Base-by-base conservation (phyloP, 2,888 invertebrate genomes). In the Crematogaster levior region DNA sequence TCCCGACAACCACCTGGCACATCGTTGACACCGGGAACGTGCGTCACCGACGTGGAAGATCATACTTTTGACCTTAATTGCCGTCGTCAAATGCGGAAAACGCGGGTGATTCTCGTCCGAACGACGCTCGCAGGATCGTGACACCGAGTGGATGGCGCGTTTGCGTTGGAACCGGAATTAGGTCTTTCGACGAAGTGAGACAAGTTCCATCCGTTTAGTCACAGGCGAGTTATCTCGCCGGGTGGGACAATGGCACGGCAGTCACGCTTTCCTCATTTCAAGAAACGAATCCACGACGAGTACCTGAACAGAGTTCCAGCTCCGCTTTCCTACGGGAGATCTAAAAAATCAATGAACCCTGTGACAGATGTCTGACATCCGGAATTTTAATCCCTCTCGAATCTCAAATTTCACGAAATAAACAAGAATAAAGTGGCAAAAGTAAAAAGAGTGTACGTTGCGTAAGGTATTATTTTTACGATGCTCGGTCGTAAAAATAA, bases 111-210 rank as follows among this genome's bases (percentile, higher is more conserved):
- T 34, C 24, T 18, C 34, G 34, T 30, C 72, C 60, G 21, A 48
- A 40, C 21, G n/a, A 9, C 21, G 51, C 34, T 18, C 30, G 43
- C 7, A 3, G 21, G 15, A 15, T 60, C 30, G 24, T 10, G 18
- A 48, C 30, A 27, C 15, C 40, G 24, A 40, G 30, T 48, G 34
- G 37, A 65, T 65, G 27, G n/a, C n/a, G 12, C 6, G 65, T 27
- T 27, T 24, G 21, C 30, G 46, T 46, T 56, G 43, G 56, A 56
- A 77, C 40, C 43, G 43, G 72, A 72, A 79, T 72, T 79, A 10
- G 21, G 18, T 30, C 56, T 24, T 72, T 73, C 43, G 30, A 6
- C 43, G 43, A 79, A 73, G 12, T 70, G 51, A 65, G 27, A 27
- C 30, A 27, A 43, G 68, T 51, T 10, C 46, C 40, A 40, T 40